Evolutionary conservation across 2,113 vertebrate genomes (phyloP).

Genomic region (Notothenia rossii): DNA sequence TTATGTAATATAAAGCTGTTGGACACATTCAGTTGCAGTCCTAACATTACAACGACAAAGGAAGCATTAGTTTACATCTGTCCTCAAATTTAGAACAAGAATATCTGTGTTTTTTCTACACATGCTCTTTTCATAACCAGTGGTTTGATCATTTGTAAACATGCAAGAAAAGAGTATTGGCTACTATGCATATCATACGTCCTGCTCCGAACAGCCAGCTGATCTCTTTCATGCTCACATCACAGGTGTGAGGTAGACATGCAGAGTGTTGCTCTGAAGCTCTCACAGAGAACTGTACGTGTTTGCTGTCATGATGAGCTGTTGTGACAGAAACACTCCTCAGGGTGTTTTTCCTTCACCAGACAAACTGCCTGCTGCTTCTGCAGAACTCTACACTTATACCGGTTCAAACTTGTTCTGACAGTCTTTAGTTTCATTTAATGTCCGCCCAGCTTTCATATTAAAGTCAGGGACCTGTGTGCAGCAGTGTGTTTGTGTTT

Average conservation of each 20-base stretch:
- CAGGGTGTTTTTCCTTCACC: background rate
- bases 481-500: background rate
- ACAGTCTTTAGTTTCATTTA: background rate
- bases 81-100: background rate
- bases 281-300: background rate
- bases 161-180: background rate
- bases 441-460: background rate
- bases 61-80: background rate
- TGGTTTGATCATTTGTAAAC: background rate
- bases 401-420: conserved; percentile 22
- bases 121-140: background rate
- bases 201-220: background rate
- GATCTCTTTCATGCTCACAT: background rate
- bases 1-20: background rate
- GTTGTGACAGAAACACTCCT: conserved; percentile 13
- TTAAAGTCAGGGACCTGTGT: background rate
- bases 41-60: background rate
- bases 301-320: background rate
- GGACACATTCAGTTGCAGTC: background rate
- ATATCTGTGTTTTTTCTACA: background rate
- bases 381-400: background rate
- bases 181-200: background rate
- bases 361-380: background rate
- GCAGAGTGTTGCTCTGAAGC: background rate
- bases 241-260: background rate